These are phyloP conservation scores for Oxycera nigricornis DNA, from an alignment of 2,888 invertebrate genomes.

Conservation along the genomic window DNA sequence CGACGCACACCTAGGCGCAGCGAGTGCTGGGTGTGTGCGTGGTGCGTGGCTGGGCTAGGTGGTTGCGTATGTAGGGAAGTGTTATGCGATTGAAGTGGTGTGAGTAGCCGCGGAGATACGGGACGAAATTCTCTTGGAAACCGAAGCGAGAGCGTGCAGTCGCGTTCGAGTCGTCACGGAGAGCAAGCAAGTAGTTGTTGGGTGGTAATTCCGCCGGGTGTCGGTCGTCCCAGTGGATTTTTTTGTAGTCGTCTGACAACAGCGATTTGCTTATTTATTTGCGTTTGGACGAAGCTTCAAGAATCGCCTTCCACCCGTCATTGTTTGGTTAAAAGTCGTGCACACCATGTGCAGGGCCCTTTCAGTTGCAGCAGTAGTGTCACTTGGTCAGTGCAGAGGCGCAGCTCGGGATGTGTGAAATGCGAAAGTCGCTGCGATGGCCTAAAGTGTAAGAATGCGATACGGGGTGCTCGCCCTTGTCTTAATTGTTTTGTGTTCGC, in stretches of 20 bases:
- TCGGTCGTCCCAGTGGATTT: slow-evolving; percentile 19
- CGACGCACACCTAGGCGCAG: neutral
- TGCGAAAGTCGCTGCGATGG: neutral
- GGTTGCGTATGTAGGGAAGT: neutral
- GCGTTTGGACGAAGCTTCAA: slow-evolving; percentile 27
- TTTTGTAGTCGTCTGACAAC: slow-evolving; percentile 24
- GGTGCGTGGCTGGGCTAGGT: neutral
- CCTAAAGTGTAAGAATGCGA: neutral
- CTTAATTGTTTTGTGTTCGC: neutral
- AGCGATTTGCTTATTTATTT: slow-evolving; percentile 26
- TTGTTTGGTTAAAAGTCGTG: neutral
- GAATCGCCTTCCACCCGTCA: slow-evolving; percentile 19
- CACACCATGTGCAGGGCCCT: neutral
- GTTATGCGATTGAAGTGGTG: neutral
- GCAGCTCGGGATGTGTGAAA: neutral
- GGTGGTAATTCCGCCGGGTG: slow-evolving; percentile 12
- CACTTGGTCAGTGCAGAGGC: neutral
- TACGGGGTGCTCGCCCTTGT: neutral
- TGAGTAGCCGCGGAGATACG: neutral
- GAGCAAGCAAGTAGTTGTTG: slow-evolving; percentile 20
- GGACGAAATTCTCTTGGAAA: neutral
- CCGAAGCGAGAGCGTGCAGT: slow-evolving; percentile 17
- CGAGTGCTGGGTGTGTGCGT: neutral
- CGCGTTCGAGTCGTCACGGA: slow-evolving; percentile 26
- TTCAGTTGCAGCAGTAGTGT: neutral